These are phyloP conservation scores for Pan paniscus DNA, from an alignment of 2,113 vertebrate genomes.

Conservation along the genomic window DNA sequence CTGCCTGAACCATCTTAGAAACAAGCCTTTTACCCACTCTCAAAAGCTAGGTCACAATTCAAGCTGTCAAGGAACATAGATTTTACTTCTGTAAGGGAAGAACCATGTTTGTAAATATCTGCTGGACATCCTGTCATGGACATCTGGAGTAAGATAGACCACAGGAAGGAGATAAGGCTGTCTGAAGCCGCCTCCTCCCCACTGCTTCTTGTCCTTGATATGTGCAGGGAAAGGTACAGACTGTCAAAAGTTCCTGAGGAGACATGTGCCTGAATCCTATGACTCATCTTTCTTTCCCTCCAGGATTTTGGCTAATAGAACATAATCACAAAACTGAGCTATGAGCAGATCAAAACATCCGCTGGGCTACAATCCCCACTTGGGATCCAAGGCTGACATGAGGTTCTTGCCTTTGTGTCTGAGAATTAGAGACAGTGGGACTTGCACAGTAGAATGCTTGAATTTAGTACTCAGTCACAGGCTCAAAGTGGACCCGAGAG, in stretches of 20 bases:
- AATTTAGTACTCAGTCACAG: not conserved
- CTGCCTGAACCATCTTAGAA: not conserved
- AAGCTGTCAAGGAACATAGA: not conserved
- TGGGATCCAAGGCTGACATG: not conserved
- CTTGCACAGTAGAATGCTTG: fast-evolving
- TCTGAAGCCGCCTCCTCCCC: not conserved
- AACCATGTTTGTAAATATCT: not conserved
- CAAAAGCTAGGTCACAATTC: not conserved
- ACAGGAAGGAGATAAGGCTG: not conserved
- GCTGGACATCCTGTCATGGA: not conserved
- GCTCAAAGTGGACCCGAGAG: not conserved
- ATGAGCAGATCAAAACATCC: not conserved
- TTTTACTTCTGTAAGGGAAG: not conserved
- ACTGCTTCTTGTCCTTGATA: not conserved
- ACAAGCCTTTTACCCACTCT: not conserved
- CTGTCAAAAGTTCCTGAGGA: not conserved
- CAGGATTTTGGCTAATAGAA: not conserved
- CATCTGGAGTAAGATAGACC: not conserved
- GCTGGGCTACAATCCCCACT: not conserved
- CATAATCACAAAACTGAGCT: not conserved
- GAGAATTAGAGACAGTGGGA: not conserved
- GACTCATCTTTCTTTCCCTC: not conserved
- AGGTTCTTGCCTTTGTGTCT: not conserved
- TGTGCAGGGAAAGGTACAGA: not conserved
- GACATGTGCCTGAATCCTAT: not conserved